phyloP scores from a whole-genome alignment of 1,140 invertebrate genomes.

The Ceratina calcarata region DNA sequence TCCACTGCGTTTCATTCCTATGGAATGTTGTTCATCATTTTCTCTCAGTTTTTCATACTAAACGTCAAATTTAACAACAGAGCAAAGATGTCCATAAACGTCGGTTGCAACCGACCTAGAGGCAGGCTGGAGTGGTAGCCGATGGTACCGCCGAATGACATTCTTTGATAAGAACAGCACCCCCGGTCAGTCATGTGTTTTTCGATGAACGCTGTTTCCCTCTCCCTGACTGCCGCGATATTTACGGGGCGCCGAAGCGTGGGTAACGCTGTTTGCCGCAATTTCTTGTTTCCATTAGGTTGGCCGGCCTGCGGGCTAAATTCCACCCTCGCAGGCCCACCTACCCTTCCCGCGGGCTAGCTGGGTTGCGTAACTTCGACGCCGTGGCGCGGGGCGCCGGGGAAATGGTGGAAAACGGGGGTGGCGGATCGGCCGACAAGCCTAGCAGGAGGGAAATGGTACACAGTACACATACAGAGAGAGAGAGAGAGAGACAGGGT shows the following conservation, averaged over 20 bases:
- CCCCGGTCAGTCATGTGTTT: not conserved
- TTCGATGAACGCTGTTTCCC: constrained; percentile 28
- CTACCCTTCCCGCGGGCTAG: constrained; percentile 45
- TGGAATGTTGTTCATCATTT: too few species aligned
- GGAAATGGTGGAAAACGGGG: not conserved
- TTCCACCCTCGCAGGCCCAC: constrained; percentile 66
- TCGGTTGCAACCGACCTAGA: not conserved
- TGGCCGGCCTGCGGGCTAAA: constrained; percentile 78
- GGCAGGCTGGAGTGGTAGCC: constrained; percentile 7
- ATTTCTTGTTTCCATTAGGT: constrained; percentile 82
- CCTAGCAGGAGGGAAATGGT: constrained; percentile 69
- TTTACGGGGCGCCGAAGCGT: constrained; percentile 77
- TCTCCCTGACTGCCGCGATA: constrained; percentile 66
- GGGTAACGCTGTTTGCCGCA: constrained; percentile 79
- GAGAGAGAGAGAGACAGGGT: not conserved
- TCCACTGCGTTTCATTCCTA: too few species aligned
- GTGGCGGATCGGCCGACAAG: constrained; percentile 42
- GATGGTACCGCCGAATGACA: constrained; percentile 15
- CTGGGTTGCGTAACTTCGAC: constrained; percentile 73
- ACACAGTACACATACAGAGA: constrained; percentile 62
- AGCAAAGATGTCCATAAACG: not conserved
- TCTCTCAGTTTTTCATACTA: not conserved
- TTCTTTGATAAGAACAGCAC: constrained; percentile 54
- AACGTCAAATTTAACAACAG: not conserved
- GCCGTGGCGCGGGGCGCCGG: constrained; percentile 34